Evolutionary conservation across 1,140 invertebrate species (phyloP), one percentile per base, ranked within the genome.

Genomic region (Drosophila guanche): DNA sequence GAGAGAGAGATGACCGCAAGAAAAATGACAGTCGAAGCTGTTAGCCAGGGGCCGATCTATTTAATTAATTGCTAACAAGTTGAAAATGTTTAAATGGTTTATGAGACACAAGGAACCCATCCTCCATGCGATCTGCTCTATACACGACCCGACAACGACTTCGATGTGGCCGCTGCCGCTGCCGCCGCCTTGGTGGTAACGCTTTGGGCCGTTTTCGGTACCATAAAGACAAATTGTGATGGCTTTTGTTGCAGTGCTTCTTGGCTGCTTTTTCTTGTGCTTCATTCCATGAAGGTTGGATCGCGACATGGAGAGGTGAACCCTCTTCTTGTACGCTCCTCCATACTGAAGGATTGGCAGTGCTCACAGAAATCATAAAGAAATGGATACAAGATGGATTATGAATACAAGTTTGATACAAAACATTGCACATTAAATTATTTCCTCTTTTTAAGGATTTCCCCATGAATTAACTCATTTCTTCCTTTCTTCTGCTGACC

Each of bases 31-130:
- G 83, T 76, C 57, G 62, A 43, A 40, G 67, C 61, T 61, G 68
- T 71, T 76, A 60, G 80, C 81, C 76, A 66, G 50, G 29, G 79
- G 75, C 78, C 62, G 83, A 83, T 88, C 83, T 88, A 88, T 88
- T 88, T 88, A 88, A 88, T 88, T 88, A 88, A 88, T 88, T 88
- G 78, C 83, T 88, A 88, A 88, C 83, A 88, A 88, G 83, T 78
- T 51, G 75, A 89, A 88, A 88, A 88, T 79, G 83, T 69, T 88
- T 88, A 88, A 88, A 88, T 88, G 83, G 60, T 83, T 88, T 88
- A 83, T 88, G 70, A 57, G 53, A 55, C 52, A 23, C 43, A n/a
- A 40, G 47, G 16, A 20, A 20, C 16, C 16, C 16, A 20, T 20
- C 16, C 16, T 20, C 16, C 16, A 20, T 20, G 16, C 16, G 16